Percentiles rank a stretch among this genome's conserved stretches.
Conservation (phyloP, 1,140 invertebrate genomes). For the Dendroctonus ponderosae region DNA sequence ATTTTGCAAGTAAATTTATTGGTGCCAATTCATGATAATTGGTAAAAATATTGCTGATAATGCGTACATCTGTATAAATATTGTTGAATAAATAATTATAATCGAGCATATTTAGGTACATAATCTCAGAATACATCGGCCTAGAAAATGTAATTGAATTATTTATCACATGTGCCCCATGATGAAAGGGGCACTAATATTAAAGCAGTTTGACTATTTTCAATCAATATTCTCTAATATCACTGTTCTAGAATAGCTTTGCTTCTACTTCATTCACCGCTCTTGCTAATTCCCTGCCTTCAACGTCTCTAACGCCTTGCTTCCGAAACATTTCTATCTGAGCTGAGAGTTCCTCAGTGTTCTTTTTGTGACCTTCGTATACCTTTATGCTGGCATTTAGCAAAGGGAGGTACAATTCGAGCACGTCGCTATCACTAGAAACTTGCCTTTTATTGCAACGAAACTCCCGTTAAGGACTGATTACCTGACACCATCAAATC, state of each 20-base stretch:
- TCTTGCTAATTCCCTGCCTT: slow-evolving; percentile 53
- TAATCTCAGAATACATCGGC: too few relatives aligned
- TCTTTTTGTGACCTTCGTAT: slow-evolving; percentile 64
- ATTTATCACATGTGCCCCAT: too few relatives aligned
- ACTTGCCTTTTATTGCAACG: not conserved
- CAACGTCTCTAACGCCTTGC: slow-evolving; percentile 61
- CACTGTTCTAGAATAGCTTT: slow-evolving; percentile 23
- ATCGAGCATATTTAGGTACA: too few relatives aligned
- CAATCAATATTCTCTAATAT: too few relatives aligned
- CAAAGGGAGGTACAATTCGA: slow-evolving; percentile 68
- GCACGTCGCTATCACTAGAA: slow-evolving; percentile 61
- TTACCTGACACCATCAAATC: slow-evolving; percentile 59
- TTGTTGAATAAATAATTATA: too few relatives aligned
- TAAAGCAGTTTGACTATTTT: too few relatives aligned
- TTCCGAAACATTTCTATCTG: slow-evolving; percentile 59
- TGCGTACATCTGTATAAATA: too few relatives aligned
- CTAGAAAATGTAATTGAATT: too few relatives aligned
- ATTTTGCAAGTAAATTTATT: too few relatives aligned
- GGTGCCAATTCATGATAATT: too few relatives aligned
- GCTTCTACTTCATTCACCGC: slow-evolving; percentile 33
- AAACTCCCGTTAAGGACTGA: not conserved
- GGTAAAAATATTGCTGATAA: too few relatives aligned
- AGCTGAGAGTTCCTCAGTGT: slow-evolving; percentile 60
- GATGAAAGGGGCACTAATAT: too few relatives aligned
- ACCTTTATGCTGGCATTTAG: slow-evolving; percentile 66